Conservation (phyloP, 2,113 vertebrate species). For the Struthidea cinerea region DNA sequence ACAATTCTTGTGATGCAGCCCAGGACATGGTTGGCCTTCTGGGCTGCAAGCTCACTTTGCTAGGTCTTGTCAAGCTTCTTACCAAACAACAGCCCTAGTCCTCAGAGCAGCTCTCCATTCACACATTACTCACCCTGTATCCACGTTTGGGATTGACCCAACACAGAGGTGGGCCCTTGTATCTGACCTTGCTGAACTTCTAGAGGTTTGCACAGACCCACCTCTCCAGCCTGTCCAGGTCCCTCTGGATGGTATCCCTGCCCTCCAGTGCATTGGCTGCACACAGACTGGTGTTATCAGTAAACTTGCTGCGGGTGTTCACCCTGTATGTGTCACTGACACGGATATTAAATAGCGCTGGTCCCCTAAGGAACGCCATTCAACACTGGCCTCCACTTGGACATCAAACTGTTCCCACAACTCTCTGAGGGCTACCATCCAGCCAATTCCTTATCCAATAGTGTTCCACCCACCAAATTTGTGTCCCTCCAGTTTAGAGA, state of each 20-base stretch:
- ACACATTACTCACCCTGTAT: neutral
- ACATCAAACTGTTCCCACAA: neutral
- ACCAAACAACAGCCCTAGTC: neutral
- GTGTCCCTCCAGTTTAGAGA: neutral
- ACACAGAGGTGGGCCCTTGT: neutral
- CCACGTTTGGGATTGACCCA: neutral
- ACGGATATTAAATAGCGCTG: neutral
- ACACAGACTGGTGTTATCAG: neutral
- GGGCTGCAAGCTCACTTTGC: neutral
- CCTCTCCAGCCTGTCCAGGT: neutral
- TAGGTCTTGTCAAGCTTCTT: neutral
- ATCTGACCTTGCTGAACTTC: neutral
- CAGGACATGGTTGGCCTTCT: neutral
- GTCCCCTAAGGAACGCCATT: rapidly evolving
- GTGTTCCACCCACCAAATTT: neutral
- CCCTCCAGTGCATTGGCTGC: no score
- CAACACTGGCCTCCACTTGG: neutral
- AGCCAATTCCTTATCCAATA: neutral
- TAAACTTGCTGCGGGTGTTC: neutral
- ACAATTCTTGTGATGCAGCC: neutral
- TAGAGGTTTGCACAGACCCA: neutral
- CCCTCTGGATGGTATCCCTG: neutral
- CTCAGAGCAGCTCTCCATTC: neutral
- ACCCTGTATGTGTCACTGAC: neutral
- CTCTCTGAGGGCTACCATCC: neutral